Base-by-base conservation (phyloP, 1,140 invertebrate species). In the Zophobas morio region DNA sequence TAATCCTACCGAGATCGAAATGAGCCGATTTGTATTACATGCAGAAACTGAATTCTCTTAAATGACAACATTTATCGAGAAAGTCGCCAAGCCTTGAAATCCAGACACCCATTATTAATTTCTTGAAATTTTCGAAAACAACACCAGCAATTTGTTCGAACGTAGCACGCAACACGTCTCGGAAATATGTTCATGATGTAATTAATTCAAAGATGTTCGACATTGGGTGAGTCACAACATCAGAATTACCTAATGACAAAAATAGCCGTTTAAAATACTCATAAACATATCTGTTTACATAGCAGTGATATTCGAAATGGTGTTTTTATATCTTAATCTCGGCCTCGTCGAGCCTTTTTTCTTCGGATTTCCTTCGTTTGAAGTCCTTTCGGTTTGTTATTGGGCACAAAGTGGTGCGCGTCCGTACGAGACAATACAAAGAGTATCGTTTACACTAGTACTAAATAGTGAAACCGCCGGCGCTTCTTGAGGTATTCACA, bases 401-500 rank as follows among this genome's bases (percentile, higher is more conserved):
- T 51, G 49, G 49, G n/a, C 49, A 51, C 4, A 51, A 20, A 51
- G 49, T 51, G 6, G 49, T 51, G 49, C 20, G 49, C 49, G 49
- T 20, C 49, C 49, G n/a, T 51, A 51, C 39, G 60, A 66, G 60
- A 73, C 49, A 73, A 73, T 56, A 73, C 46, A 72, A 73, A 53
- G 71, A 73, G 71, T 73, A 73, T 73, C 71, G 71, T 73, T 73
- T 73, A 73, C 71, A 54, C 39, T 73, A 33, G 54, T 73, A 73
- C 54, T 73, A 73, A 73, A 73, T 73, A 73, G 71, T 73, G 71
- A 73, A 73, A 53, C 54, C 71, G 71, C 71, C 71, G 71, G 71
- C 71, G 71, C 71, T 73, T 73, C 71, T 73, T 73, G 71, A 53
- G 71, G 71, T 73, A 73, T 73, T 73, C 71, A 73, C 71, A 73